Conservation (phyloP, 2,113 vertebrate genomes). For the Forbesichthys papilliferus region DNA sequence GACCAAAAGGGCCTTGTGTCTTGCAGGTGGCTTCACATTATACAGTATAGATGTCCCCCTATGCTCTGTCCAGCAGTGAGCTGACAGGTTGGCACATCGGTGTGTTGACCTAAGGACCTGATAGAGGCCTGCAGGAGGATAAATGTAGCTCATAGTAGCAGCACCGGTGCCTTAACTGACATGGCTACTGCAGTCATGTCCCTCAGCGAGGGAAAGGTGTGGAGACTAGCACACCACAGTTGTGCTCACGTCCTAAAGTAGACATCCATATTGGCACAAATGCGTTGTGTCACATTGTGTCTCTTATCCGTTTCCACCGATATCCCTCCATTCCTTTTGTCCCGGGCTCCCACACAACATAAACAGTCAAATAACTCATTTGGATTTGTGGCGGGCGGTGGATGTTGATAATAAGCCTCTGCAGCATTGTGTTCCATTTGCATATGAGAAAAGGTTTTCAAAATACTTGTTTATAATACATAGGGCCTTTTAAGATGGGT, state of each 20-base stretch:
- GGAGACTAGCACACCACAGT: conserved; percentile 33
- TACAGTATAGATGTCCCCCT: conserved; percentile 43
- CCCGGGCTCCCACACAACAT: conserved; percentile 33
- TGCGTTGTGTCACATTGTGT: conserved; percentile 36
- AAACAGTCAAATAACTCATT: conserved; percentile 58
- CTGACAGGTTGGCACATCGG: conserved; percentile 60
- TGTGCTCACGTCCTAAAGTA: conserved; percentile 44
- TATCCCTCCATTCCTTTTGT: conserved; percentile 34
- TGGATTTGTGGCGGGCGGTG: conserved; percentile 50
- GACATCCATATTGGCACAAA: conserved; percentile 45
- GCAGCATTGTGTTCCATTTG: conserved; percentile 66
- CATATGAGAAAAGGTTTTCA: conserved; percentile 71
- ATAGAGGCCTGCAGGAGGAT: conserved; percentile 58
- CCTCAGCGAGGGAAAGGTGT: conserved; percentile 28
- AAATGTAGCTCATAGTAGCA: conserved; percentile 63
- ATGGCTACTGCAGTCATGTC: conserved; percentile 58
- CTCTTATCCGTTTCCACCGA: conserved; percentile 40
- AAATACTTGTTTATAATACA: conserved; percentile 80
- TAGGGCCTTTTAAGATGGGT: conserved; percentile 77
- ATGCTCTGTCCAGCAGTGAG: conserved; percentile 51
- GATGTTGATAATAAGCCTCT: conserved; percentile 57
- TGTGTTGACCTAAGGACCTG: conserved; percentile 60
- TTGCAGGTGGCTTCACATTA: conserved; percentile 52
- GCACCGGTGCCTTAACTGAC: conserved; percentile 64
- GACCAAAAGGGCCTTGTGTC: conserved; percentile 29